Evolutionary conservation across 2,797 vertebrate genomes (phyloP).

Genomic region (Acanthis flammea): DNA sequence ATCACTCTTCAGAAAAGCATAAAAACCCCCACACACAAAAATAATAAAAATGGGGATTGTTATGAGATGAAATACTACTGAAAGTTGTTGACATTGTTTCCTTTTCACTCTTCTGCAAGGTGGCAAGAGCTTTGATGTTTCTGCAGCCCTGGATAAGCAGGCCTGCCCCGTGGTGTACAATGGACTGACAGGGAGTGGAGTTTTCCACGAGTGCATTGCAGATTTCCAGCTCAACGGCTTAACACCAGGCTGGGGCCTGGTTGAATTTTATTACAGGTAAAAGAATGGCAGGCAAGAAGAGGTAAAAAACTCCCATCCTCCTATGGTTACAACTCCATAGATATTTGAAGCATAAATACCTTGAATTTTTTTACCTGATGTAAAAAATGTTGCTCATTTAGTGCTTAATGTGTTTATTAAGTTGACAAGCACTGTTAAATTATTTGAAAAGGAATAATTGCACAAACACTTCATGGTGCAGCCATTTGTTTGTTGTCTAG

Average conservation of each 20-base stretch:
- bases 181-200: neutral
- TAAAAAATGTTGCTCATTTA: neutral
- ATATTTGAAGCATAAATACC: neutral
- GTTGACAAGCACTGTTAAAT: neutral
- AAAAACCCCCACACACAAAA: neutral
- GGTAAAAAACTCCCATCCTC: neutral
- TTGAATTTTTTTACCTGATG: neutral
- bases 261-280: constrained; percentile 71
- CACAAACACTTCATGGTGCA: neutral
- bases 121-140: constrained; percentile 27
- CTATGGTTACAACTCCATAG: neutral
- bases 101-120: neutral
- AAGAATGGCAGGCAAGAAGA: neutral
- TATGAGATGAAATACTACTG: neutral
- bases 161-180: constrained; percentile 22
- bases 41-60: neutral
- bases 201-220: constrained; percentile 59
- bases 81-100: neutral
- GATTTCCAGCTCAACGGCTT: neutral
- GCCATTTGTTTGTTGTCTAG: neutral
- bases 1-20: neutral
- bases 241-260: constrained; percentile 54
- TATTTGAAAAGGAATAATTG: neutral
- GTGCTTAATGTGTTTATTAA: neutral
- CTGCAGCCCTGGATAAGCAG: constrained; percentile 31